Percentiles rank a stretch among this genome's conserved stretches.
phyloP scores from a whole-genome alignment of 2,113 vertebrate species.

The Nannobrachium achirus region DNA sequence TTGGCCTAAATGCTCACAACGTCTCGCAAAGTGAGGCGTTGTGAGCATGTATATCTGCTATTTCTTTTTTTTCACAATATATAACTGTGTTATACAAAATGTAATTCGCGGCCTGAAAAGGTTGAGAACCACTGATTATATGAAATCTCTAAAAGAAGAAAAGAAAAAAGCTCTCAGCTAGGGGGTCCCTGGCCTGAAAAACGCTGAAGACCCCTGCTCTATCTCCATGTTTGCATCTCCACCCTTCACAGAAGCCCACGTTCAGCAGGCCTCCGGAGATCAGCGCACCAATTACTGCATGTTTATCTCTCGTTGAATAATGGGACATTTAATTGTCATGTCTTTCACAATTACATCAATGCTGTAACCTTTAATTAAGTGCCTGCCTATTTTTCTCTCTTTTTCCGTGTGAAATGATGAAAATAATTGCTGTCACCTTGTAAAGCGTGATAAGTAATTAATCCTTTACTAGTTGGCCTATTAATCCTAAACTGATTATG shows the following conservation, averaged over 20 bases:
- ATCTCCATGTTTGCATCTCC: constrained; percentile 59
- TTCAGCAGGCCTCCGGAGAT: constrained; percentile 56
- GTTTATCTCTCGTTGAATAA: constrained; percentile 76
- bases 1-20: no score
- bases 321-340: constrained; percentile 79
- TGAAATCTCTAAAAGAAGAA: no score
- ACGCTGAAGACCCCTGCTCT: neutral
- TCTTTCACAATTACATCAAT: constrained; percentile 78
- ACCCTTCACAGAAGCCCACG: constrained; percentile 47
- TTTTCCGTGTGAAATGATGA: constrained; percentile 69
- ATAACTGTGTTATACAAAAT: no score
- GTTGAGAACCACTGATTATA: no score
- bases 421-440: constrained; percentile 78
- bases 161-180: neutral
- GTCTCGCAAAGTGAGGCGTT: no score
- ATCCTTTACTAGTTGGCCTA: constrained; percentile 67
- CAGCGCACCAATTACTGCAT: constrained; percentile 61
- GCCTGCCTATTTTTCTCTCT: constrained; percentile 63
- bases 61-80: no score
- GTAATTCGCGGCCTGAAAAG: no score
- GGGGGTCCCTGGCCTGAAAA: constrained; percentile 43
- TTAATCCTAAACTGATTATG: constrained; percentile 67
- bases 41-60: no score
- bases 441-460: constrained; percentile 71
- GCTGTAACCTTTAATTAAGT: constrained; percentile 79